Evolutionary conservation across 2,888 invertebrate species (phyloP), one percentile per base, ranked within the genome.

Genomic region (Drosophila pseudotalamancana): DNA sequence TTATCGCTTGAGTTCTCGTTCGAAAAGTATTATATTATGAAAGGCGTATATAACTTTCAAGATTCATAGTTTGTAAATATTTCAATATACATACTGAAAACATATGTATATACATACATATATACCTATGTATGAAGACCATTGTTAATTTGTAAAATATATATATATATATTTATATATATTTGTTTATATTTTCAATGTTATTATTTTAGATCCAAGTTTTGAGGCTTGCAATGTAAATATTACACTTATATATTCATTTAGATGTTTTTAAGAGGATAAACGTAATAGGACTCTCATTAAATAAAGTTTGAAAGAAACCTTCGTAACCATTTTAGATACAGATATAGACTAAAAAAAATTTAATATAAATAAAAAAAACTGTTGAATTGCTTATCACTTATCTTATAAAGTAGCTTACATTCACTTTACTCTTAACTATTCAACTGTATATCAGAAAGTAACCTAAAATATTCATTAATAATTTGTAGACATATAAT

Each of bases 1-100:
- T 71, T 75, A 54, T 75, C 54, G 80, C 89, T 91, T 90, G 91
- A 80, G 63, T 76, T 70, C 59, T 63, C 67, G 69, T 68, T 70
- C 46, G 54, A 23, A 16, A 39, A 21, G 53, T 14, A 18, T 27
- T 25, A 8, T 40, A 19, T 48, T 19, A 31, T 51, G 11, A 49
- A 46, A 50, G 37, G 32, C 54, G 54, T 64, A 64, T 48, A 69
- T 68, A 62, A 64, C 45, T 64, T 34, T 32, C 42, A 23, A 46
- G 42, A 37, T 23, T 19, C 23, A 29, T 34, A 31, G 34, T 9
- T 43, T 70, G 66, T 70, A 72, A 51, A 70, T 72, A 71, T 40
- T 18, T 32, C 1, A 6, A 21, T 23, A 32, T 12, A n/a, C 9
- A 23, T 12, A n/a, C n/a, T n/a, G n/a, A n/a, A n/a, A n/a, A n/a